Evolutionary conservation across 2,888 invertebrate species (phyloP), one percentile per base, ranked within the genome.

Genomic region (Stenolophus ochropezus): DNA sequence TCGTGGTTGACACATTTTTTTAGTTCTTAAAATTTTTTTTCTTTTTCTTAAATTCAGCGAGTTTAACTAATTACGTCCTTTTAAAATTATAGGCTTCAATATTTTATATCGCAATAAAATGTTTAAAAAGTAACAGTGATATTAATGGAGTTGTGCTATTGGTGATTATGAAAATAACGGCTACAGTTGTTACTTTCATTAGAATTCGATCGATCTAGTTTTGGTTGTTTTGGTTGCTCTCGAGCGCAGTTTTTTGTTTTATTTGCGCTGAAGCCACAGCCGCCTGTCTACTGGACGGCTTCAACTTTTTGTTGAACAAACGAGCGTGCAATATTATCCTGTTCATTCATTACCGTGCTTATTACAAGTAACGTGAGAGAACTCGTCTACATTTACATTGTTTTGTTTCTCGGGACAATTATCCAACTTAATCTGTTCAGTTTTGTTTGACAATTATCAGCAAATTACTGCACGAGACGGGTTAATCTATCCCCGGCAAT

Each of bases 171-270:
- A 61, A 77, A 77, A 77, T 77, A 77, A 77, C 77, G 61, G 61
- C 42, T 47, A 49, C 49, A 42, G 77, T 65, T 77, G 61, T 77
- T 77, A 77, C 77, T 77, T 77, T 77, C 77, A 56, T 47, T 77
- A 77, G 77, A 77, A 77, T 77, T 77, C 77, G 65, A 77, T 77
- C 65, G 65, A 42, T 77, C 77, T 77, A 77, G 58, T 77, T 77
- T 65, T 49, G 16, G 61, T 77, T 49, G 21, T 77, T 75, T 53
- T 53, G 25, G 33, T 76, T 20, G 27, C 8, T 14, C 75, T 75
- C 25, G 27, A 53, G 56, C 42, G 21, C 49, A 27, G 25, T 56
- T 76, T 76, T 53, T 76, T 76, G 53, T 58, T 33, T 53, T 42
- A 49, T 73, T 73, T 11, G 47, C 73, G 49, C 47, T 23, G 23